Conservation (phyloP, 2,797 vertebrate genomes). For the Phrynocephalus guinanensis region DNA sequence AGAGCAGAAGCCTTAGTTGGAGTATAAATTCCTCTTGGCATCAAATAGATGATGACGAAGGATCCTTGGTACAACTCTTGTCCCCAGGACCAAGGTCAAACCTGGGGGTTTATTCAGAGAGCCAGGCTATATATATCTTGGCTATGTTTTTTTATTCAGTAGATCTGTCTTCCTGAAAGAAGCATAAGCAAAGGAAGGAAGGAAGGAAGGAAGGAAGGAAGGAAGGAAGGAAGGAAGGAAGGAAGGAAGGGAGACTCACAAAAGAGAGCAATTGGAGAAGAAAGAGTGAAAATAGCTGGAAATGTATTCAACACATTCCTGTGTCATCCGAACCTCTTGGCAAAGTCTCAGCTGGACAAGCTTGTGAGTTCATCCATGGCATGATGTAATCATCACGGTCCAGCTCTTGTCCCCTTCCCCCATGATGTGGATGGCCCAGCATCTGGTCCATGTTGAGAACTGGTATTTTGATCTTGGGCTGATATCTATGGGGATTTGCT, state of each 20-base stretch:
- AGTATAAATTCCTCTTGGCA: background rate
- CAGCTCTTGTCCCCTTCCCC: conserved; percentile 53
- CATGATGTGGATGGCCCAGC: conserved; percentile 52
- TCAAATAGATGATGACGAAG: background rate
- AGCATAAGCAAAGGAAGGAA: conserved; percentile 35
- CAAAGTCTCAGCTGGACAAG: conserved; percentile 76
- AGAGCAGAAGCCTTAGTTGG: no score
- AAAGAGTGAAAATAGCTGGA: conserved; percentile 70
- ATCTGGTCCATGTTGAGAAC: conserved; percentile 65
- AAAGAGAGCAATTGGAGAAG: conserved; percentile 52
- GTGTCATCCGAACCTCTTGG: conserved; percentile 79
- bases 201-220: conserved; percentile 37
- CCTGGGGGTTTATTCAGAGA: background rate
- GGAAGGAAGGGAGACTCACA: conserved; percentile 44
- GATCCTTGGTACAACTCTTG: background rate
- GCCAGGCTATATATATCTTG: background rate
- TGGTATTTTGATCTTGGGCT: conserved; percentile 74
- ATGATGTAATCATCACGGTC: conserved; percentile 75
- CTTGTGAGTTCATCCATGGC: conserved; percentile 66
- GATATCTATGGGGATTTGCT: conserved; percentile 71
- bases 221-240: conserved; percentile 39
- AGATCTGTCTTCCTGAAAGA: conserved; percentile 43
- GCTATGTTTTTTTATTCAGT: background rate
- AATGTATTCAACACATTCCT: conserved; percentile 77
- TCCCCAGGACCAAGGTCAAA: background rate